phyloP scores from a whole-genome alignment of 2,888 invertebrate genomes.

The Drosophila crucigera region DNA sequence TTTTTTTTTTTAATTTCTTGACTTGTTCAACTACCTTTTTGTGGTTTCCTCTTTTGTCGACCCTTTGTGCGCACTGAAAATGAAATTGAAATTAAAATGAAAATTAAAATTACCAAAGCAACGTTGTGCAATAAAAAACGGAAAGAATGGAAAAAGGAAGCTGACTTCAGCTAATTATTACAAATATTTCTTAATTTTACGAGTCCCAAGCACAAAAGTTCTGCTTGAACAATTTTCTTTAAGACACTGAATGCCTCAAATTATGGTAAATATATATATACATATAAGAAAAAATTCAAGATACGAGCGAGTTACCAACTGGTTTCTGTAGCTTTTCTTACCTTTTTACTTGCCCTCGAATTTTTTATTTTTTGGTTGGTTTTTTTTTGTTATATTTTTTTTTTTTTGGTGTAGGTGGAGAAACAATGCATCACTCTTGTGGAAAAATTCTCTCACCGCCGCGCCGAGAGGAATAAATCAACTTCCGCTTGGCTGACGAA shows the following conservation, averaged over 20 bases:
- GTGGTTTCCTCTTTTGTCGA: constrained; percentile 9
- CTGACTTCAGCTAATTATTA: constrained; percentile 73
- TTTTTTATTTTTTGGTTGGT: not conserved
- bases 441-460: constrained; percentile 70
- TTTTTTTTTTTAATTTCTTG: constrained; percentile 28
- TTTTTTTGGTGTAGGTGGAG: constrained; percentile 57
- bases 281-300: not conserved
- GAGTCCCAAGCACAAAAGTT: constrained; percentile 60
- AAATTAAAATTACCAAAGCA: constrained; percentile 33
- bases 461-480: constrained; percentile 77
- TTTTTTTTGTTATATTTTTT: not conserved
- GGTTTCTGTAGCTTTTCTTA: constrained; percentile 25
- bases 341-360: constrained; percentile 2
- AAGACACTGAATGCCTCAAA: constrained; percentile 47
- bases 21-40: constrained; percentile 30
- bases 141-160: not conserved
- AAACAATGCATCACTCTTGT: constrained; percentile 71
- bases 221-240: constrained; percentile 73
- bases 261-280: constrained; percentile 40
- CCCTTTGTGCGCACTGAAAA: constrained; percentile 32
- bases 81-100: constrained; percentile 33
- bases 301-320: constrained; percentile 34
- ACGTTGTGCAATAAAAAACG: constrained; percentile 12
- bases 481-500: constrained; percentile 82
- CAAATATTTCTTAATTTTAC: constrained; percentile 75